These are phyloP conservation scores for Nymphalis io DNA, from an alignment of 1,140 invertebrate species.

Conservation along the genomic window DNA sequence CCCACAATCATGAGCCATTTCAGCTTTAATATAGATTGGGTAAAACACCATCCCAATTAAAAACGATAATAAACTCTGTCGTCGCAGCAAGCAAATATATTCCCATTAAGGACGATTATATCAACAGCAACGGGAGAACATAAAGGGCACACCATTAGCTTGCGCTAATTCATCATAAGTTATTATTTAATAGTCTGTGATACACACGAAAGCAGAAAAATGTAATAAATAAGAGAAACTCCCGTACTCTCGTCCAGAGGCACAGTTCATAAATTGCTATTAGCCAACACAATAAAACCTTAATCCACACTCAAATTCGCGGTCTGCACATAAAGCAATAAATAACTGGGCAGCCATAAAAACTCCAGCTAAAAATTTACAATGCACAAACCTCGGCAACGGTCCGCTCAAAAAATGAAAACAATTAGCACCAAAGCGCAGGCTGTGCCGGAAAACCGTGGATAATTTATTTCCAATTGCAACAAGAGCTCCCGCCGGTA, in stretches of 20 bases:
- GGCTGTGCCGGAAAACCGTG: constrained; percentile 47
- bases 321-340: constrained; percentile 48
- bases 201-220: constrained; percentile 1
- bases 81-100: too few species aligned
- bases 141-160: too few species aligned
- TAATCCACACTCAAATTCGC: constrained; percentile 53
- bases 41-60: too few species aligned
- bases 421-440: constrained; percentile 59
- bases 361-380: constrained; percentile 50
- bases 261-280: constrained; percentile 30
- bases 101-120: too few species aligned
- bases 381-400: constrained; percentile 50
- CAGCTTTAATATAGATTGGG: too few species aligned
- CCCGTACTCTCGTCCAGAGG: neutral
- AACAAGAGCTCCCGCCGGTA: constrained; percentile 38
- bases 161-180: neutral
- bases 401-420: constrained; percentile 57
- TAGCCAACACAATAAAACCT: constrained; percentile 41
- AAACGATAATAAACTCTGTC: too few species aligned
- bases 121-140: too few species aligned
- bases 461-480: constrained; percentile 69
- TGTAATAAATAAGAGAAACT: constrained; percentile 8
- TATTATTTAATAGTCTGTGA: neutral
- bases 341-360: constrained; percentile 56
- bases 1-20: too few species aligned